Evolutionary conservation across 2,888 invertebrate genomes (phyloP).

Genomic region (Omphaloscelis lunosa): DNA sequence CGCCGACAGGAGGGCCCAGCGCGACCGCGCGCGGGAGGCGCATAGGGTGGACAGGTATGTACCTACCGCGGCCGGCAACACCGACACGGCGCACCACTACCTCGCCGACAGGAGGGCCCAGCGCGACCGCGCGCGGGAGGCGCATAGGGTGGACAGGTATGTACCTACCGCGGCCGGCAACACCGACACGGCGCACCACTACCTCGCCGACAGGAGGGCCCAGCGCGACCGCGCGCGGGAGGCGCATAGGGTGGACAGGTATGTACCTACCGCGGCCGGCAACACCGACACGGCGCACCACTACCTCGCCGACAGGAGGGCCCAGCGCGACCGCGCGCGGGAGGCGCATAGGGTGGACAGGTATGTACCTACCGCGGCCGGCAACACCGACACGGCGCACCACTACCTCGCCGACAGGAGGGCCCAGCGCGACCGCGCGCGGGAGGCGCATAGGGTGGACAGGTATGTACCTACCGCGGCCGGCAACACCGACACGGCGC

Average conservation of each 20-base stretch:
- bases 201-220: constrained; percentile 90
- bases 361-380: constrained; percentile 71
- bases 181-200: constrained; percentile 91
- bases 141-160: constrained; percentile 70
- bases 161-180: constrained; percentile 79
- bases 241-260: constrained; percentile 70
- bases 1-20: constrained; percentile 88
- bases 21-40: constrained; percentile 81
- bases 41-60: constrained; percentile 70
- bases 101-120: constrained; percentile 91
- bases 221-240: constrained; percentile 86
- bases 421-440: constrained; percentile 86
- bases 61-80: constrained; percentile 80
- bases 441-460: constrained; percentile 75
- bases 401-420: constrained; percentile 91
- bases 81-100: constrained; percentile 92
- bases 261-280: constrained; percentile 72
- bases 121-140: constrained; percentile 82
- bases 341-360: constrained; percentile 72
- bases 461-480: constrained; percentile 69
- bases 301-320: constrained; percentile 91
- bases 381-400: constrained; percentile 91
- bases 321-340: constrained; percentile 86
- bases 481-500: constrained; percentile 90
- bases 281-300: constrained; percentile 92